A percentile compares a stretch with the other conserved stretches of the same genome.
phyloP scores from a whole-genome alignment of 2,797 vertebrate species.

The Ctenopoma kingsleyae region DNA sequence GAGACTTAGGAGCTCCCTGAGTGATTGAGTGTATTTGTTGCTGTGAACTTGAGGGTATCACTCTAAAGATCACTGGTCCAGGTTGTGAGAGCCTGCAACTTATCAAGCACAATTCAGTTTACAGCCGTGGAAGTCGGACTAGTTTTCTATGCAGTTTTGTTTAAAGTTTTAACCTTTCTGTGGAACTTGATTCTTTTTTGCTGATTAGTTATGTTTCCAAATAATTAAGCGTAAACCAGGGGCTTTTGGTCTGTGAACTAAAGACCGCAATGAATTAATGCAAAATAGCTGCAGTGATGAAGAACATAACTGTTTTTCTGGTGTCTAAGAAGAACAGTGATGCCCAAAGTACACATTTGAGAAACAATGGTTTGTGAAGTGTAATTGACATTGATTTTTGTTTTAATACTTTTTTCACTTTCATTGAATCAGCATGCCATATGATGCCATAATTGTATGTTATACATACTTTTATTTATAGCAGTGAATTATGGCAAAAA shows the following conservation, averaged over 20 bases:
- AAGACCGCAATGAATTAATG: constrained; percentile 72
- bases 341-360: constrained; percentile 25
- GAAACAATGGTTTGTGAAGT: constrained; percentile 32
- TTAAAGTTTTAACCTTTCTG: constrained; percentile 80
- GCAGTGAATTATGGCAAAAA: constrained; percentile 32
- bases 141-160: constrained; percentile 79
- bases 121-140: constrained; percentile 71
- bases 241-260: constrained; percentile 72
- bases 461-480: constrained; percentile 18
- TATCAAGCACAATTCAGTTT: constrained; percentile 83
- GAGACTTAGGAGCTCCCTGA: constrained; percentile 84
- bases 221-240: constrained; percentile 72
- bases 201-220: constrained; percentile 81
- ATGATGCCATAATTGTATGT: background rate
- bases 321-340: constrained; percentile 8
- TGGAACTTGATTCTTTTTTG: constrained; percentile 74
- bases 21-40: constrained; percentile 89
- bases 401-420: constrained; percentile 17
- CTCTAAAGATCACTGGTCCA: constrained; percentile 85
- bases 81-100: constrained; percentile 84
- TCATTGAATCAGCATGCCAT: constrained; percentile 8
- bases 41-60: constrained; percentile 87
- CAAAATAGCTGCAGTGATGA: constrained; percentile 69
- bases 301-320: constrained; percentile 41
- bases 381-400: constrained; percentile 32